Base-by-base conservation (phyloP, 1,140 invertebrate species). In the Octopus bimaculoides region DNA sequence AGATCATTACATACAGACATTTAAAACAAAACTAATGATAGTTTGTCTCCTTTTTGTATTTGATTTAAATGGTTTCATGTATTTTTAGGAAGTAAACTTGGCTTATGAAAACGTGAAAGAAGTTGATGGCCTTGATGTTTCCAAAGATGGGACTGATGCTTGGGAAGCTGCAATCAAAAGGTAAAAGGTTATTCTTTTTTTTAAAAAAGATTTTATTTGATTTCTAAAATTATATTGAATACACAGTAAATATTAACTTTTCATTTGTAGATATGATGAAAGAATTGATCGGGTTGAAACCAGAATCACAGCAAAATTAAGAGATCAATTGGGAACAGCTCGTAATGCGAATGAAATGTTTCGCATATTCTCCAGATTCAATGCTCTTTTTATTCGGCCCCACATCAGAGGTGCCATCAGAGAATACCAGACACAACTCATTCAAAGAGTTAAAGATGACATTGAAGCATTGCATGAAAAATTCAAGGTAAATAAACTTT, bases 291-390 rank as follows among this genome's bases (percentile, higher is more conserved):
- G 96, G 77, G 97, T 99, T 0, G 98, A 99, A 91, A 96, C 97
- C 5, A 92, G 97, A 77, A 99, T 99, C 79, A 99, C 98, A 4
- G 96, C 97, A 0, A 95, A 97, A 89, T 92, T 99, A 0, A 92
- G 98, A 77, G 98, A 99, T 90, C 98, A 99, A 88, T 92, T 99
- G 2, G 98, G 97, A 54, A 98, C 96, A 5, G 98, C 98, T 0
- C 98, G 98, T 90, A 99, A 98, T 92, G 98, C 98, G 20, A 99
- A 99, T 90, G 98, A 99, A 91, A 99, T 99, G 98, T 99, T 99
- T 91, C 92, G 97, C 56, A 99, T 99, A 86, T 99, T 98, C 91
- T 97, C 96, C 10, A 93, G 98, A 20, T 99, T 99, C 91, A 99
- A 99, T 91, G 98, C 97, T 0, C 91, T 99, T 17, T 99, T 99